Conservation (phyloP, 2,113 vertebrate species). For the Melanerpes aurifrons region DNA sequence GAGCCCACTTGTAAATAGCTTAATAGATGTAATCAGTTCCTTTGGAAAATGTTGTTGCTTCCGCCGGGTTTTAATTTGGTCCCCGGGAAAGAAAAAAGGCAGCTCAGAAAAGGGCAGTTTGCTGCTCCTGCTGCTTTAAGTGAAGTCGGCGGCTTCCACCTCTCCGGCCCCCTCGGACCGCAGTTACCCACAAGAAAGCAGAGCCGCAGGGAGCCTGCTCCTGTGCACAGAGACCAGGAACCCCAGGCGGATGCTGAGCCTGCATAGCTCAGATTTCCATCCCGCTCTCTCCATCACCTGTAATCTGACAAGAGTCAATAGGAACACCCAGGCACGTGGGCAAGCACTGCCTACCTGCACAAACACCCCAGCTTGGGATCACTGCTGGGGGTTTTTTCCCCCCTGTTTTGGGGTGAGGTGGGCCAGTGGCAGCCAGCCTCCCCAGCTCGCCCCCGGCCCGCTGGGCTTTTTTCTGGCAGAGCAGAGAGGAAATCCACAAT, state of each 20-base stretch:
- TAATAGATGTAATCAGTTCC: conserved; percentile 64
- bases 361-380: neutral
- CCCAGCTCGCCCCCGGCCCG: neutral
- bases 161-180: neutral
- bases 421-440: neutral
- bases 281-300: neutral
- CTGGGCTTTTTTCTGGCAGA: neutral
- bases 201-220: neutral
- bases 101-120: neutral
- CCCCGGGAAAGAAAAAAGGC: neutral
- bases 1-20: conserved; percentile 60
- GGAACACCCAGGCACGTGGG: conserved; percentile 48
- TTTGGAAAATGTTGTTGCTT: conserved; percentile 76
- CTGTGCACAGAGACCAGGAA: neutral
- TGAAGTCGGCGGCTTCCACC: neutral
- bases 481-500: neutral
- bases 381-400: neutral
- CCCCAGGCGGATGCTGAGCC: neutral
- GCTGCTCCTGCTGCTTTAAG: neutral
- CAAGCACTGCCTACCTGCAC: neutral
- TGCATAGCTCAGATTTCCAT: neutral
- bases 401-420: neutral
- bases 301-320: conserved; percentile 51
- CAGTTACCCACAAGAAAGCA: neutral
- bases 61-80: conserved; percentile 17